Evolutionary conservation across 2,113 vertebrate species (phyloP).

Genomic region (Suricata suricatta): DNA sequence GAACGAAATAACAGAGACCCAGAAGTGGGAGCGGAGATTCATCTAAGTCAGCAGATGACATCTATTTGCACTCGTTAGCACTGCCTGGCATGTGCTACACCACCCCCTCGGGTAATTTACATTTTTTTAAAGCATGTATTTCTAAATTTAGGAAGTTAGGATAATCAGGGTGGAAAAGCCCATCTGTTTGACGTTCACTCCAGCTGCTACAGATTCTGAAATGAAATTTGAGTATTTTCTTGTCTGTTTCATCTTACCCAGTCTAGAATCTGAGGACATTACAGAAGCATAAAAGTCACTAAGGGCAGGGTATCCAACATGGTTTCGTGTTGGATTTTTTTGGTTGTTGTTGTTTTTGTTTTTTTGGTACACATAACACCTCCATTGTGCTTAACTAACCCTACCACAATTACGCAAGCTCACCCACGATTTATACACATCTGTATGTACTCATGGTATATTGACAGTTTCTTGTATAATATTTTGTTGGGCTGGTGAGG

Average conservation of each 20-base stretch:
- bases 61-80: slow-evolving; percentile 88
- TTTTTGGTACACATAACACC: not conserved
- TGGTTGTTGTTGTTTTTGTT: not conserved
- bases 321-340: not conserved
- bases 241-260: slow-evolving; percentile 75
- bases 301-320: not conserved
- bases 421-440: not conserved
- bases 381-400: not conserved
- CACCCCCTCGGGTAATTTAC: slow-evolving; percentile 89
- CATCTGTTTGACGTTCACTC: slow-evolving; percentile 89
- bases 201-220: slow-evolving; percentile 86
- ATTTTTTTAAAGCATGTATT: slow-evolving; percentile 85
- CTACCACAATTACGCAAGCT: not conserved
- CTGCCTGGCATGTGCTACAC: slow-evolving; percentile 86
- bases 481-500: not conserved
- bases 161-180: slow-evolving; percentile 92
- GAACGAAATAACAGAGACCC: slow-evolving; percentile 46
- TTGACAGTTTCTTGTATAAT: not conserved
- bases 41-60: slow-evolving; percentile 85
- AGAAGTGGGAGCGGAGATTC: slow-evolving; percentile 74
- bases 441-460: not conserved
- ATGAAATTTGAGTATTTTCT: slow-evolving; percentile 85
- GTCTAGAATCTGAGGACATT: slow-evolving; percentile 49
- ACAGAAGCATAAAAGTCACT: slow-evolving; percentile 44
- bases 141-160: slow-evolving; percentile 91